phyloP scores from a whole-genome alignment of 1,140 invertebrate species.

The Papilio polyxenes region DNA sequence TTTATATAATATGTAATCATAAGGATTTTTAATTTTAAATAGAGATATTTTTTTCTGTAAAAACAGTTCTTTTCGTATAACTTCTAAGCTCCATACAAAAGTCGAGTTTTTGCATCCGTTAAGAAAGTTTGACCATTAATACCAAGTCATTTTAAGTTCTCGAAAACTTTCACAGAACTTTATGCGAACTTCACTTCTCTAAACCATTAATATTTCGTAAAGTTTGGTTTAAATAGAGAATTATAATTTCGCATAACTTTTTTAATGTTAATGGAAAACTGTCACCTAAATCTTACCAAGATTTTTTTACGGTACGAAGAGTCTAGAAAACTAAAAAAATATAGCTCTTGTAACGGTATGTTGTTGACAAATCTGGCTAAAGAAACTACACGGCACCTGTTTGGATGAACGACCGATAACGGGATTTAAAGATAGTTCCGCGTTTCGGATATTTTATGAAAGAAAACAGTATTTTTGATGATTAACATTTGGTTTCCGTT shows the following conservation, averaged over 20 bases:
- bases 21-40: not conserved
- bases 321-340: not conserved
- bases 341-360: slow-evolving; percentile 4
- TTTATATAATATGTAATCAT: too few species aligned
- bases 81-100: not conserved
- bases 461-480: not conserved
- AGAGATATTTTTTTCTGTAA: not conserved
- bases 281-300: not conserved
- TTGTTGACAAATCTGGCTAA: slow-evolving; percentile 6
- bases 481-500: not conserved
- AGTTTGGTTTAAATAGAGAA: slow-evolving; percentile 31
- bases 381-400: not conserved
- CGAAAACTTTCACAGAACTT: slow-evolving; percentile 13
- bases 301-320: not conserved
- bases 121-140: slow-evolving; percentile 33
- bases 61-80: not conserved
- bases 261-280: not conserved
- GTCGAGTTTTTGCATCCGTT: slow-evolving; percentile 29
- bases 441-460: not conserved
- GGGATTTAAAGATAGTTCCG: not conserved
- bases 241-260: slow-evolving; percentile 20
- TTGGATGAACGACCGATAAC: slow-evolving; percentile 15
- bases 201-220: slow-evolving; percentile 38
- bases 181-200: not conserved
- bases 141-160: slow-evolving; percentile 31